Evolutionary conservation across 2,888 invertebrate genomes (phyloP).

Genomic region (Piscicola geometra): DNA sequence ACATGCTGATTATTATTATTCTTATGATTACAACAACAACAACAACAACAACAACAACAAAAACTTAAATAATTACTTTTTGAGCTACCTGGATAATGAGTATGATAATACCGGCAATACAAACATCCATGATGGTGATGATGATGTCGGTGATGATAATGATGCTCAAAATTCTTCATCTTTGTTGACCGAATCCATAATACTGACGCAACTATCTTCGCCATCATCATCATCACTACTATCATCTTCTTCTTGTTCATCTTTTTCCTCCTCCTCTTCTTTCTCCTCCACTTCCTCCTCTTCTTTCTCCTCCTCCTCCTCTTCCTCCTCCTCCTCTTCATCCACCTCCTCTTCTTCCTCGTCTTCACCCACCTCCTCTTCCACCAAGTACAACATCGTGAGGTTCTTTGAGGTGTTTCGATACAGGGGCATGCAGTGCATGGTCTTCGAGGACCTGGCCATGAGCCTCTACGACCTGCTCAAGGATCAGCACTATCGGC

Average conservation of each 20-base stretch:
- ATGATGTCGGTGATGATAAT: not conserved
- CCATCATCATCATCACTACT: too few relatives aligned
- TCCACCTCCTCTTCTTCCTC: not conserved
- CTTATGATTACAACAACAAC: too few relatives aligned
- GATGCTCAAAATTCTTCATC: not conserved
- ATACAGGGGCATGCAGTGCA: not conserved
- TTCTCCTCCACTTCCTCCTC: not conserved
- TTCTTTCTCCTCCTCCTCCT: not conserved
- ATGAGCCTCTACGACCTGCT: not conserved
- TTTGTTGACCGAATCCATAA: too few relatives aligned
- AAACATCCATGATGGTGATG: too few relatives aligned
- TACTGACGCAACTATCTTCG: too few relatives aligned
- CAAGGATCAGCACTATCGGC: not conserved
- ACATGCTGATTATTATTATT: too few relatives aligned
- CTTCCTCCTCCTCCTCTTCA: not conserved
- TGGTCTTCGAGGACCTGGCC: constrained; percentile 1
- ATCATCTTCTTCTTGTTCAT: not conserved
- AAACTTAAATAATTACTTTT: too few relatives aligned
- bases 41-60: too few relatives aligned
- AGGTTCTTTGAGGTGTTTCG: not conserved
- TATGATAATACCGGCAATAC: too few relatives aligned
- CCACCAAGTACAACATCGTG: not conserved
- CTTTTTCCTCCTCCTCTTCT: not conserved
- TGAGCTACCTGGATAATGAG: too few relatives aligned
- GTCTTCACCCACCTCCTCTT: not conserved